Conservation (phyloP, 2,113 vertebrate genomes). For the Misgurnus mizolepis region DNA sequence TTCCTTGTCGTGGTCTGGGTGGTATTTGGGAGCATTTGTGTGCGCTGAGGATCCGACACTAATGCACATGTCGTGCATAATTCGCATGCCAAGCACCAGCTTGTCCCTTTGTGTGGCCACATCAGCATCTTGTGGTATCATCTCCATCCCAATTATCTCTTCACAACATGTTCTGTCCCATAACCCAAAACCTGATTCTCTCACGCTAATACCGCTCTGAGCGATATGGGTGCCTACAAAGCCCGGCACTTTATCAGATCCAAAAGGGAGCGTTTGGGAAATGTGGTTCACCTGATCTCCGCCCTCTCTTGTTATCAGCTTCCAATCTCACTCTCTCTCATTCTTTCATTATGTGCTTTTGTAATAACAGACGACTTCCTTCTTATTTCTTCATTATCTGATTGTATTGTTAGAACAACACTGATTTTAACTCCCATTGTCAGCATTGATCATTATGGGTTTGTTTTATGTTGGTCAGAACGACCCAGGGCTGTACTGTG, state of each 20-base stretch:
- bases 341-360: neutral
- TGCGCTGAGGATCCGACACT: conserved; percentile 24
- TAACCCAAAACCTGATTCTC: conserved; percentile 11
- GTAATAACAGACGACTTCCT: conserved; percentile 13
- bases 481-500: conserved; percentile 3
- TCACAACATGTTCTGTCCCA: neutral
- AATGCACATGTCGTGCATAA: conserved; percentile 15
- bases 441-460: conserved; percentile 9
- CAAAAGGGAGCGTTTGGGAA: neutral
- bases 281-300: conserved; percentile 13
- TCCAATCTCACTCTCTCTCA: conserved; percentile 15
- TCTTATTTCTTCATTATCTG: conserved; percentile 14
- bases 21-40: conserved; percentile 28
- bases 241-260: conserved; percentile 5
- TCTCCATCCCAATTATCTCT: neutral
- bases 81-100: conserved; percentile 4
- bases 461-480: neutral
- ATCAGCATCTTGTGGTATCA: neutral
- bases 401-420: conserved; percentile 20
- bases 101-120: neutral
- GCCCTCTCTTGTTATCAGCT: neutral
- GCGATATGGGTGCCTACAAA: conserved; percentile 7
- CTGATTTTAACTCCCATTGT: conserved; percentile 14
- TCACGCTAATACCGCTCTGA: conserved; percentile 23
- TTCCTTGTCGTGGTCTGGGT: conserved; percentile 1